Base-by-base conservation (phyloP, 1,140 invertebrate genomes). In the Caenorhabditis brenneri region DNA sequence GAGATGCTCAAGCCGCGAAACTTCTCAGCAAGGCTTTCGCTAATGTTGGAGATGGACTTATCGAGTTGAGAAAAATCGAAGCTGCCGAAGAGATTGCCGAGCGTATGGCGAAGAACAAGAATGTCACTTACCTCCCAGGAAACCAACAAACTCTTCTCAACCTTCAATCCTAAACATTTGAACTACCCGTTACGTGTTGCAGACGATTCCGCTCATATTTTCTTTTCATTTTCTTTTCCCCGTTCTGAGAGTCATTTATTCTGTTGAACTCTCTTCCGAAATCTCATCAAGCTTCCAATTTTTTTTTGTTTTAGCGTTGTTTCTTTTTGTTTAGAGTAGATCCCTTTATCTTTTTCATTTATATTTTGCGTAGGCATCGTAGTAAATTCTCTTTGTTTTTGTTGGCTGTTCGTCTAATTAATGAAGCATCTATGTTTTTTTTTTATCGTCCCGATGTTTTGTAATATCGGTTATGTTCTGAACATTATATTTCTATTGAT, bases 21-120 rank as follows among this genome's bases (percentile, higher is more conserved):
- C 92, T 99, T 58, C 91, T 99, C 16, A 96, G 97, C 1, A 97
- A 96, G 95, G 94, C 15, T 86, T 90, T 91, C 82, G 69, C 84
- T 22, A 94, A 94, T 86, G 95, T 95, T 85, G 96, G 96, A 82
- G 96, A 98, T 90, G 97, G 96, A 93, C 92, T 99, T 9, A 96
- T 94, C 22, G 98, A 99, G 91, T 93, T 99, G 46, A 93, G 98
- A 92, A 95, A 97, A 93, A 96, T 99, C 88, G 98, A 99, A 93
- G 97, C 98, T 9, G 96, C 97, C 0, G 98, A 99, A 93, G 97
- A 99, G 88, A 99, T 99, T 91, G 97, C 98, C 0, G 95, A 95
- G 91, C 95, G 97, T 92, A 92, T 99, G 87, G 94, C 96, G 5
- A 94, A 95, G 90, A 96, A 97, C 1, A 94, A 97, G 88, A 97